Evolutionary conservation across 2,797 vertebrate genomes (phyloP).

Genomic region (Myotis vivesi): DNA sequence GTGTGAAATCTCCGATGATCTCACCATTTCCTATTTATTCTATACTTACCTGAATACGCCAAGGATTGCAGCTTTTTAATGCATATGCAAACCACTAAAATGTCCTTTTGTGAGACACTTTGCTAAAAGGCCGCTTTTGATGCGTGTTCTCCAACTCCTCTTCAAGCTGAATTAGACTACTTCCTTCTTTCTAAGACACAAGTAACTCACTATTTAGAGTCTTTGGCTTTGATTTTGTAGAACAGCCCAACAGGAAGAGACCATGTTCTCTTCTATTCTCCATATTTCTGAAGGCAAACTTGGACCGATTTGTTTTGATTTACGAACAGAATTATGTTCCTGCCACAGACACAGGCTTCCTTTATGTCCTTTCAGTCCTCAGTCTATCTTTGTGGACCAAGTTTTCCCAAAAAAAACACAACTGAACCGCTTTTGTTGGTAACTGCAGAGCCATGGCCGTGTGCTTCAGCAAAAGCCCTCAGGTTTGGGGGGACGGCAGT

Average conservation of each 20-base stretch:
- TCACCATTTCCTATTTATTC: slow-evolving; percentile 87
- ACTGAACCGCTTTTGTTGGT: slow-evolving; percentile 81
- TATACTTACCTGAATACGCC: slow-evolving; percentile 86
- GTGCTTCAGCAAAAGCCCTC: slow-evolving; percentile 52
- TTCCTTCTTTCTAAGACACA: slow-evolving; percentile 83
- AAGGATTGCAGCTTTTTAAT: slow-evolving; percentile 84
- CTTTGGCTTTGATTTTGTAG: slow-evolving; percentile 84
- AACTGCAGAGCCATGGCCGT: slow-evolving; percentile 70
- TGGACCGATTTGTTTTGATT: slow-evolving; percentile 85
- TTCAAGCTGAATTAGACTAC: slow-evolving; percentile 83
- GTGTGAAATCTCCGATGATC: slow-evolving; percentile 80
- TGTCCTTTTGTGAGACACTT: slow-evolving; percentile 83
- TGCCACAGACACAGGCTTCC: slow-evolving; percentile 80
- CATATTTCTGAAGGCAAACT: slow-evolving; percentile 85
- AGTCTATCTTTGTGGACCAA: slow-evolving; percentile 74
- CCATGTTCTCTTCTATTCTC: slow-evolving; percentile 82
- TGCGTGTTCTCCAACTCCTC: slow-evolving; percentile 81
- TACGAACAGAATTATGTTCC: slow-evolving; percentile 80
- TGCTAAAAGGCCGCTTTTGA: slow-evolving; percentile 84
- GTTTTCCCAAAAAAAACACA: slow-evolving; percentile 72
- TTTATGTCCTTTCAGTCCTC: slow-evolving; percentile 74
- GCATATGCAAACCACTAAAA: slow-evolving; percentile 82
- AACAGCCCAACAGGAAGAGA: slow-evolving; percentile 82
- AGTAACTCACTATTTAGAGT: slow-evolving; percentile 82
- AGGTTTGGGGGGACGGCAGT: neutral